Percentiles rank a stretch among this genome's conserved stretches.
phyloP scores from a whole-genome alignment of 2,797 vertebrate species.

The Chaetodon trifasciatus region DNA sequence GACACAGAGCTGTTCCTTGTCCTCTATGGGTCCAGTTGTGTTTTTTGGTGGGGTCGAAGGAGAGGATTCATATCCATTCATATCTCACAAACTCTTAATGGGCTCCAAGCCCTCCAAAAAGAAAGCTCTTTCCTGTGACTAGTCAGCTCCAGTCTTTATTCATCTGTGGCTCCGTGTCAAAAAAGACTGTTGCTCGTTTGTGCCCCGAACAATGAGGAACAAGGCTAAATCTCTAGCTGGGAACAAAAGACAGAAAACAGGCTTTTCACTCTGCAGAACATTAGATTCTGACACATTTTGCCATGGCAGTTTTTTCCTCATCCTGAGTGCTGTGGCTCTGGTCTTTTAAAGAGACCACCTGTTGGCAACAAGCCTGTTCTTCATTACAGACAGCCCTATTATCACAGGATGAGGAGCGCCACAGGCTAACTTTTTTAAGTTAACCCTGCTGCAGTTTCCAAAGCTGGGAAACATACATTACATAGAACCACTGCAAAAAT shows the following conservation, averaged over 20 bases:
- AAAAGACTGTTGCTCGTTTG: conserved; percentile 99
- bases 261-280: conserved; percentile 99
- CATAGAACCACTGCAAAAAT: conserved; percentile 47
- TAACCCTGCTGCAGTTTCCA: conserved; percentile 84
- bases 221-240: conserved; percentile 96
- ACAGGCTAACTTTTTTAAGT: conserved; percentile 87
- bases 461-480: conserved; percentile 66
- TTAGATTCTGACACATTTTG: conserved; percentile 99
- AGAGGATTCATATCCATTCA: conserved; percentile 92
- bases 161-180: conserved; percentile 99
- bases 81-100: conserved; percentile 91
- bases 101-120: conserved; percentile 88
- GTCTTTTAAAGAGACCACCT: conserved; percentile 99
- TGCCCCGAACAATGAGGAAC: conserved; percentile 96
- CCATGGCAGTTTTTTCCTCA: conserved; percentile 86
- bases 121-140: conserved; percentile 94
- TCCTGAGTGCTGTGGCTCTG: conserved; percentile 94
- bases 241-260: conserved; percentile 99
- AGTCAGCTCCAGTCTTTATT: conserved; percentile 99
- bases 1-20: conserved; percentile 82
- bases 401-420: conserved; percentile 85
- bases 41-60: conserved; percentile 80
- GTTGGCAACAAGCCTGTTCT: conserved; percentile 92
- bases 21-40: conserved; percentile 72
- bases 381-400: conserved; percentile 88